These are phyloP conservation scores for Gryllus bimaculatus DNA, from an alignment of 1,140 invertebrate species.

Conservation along the genomic window DNA sequence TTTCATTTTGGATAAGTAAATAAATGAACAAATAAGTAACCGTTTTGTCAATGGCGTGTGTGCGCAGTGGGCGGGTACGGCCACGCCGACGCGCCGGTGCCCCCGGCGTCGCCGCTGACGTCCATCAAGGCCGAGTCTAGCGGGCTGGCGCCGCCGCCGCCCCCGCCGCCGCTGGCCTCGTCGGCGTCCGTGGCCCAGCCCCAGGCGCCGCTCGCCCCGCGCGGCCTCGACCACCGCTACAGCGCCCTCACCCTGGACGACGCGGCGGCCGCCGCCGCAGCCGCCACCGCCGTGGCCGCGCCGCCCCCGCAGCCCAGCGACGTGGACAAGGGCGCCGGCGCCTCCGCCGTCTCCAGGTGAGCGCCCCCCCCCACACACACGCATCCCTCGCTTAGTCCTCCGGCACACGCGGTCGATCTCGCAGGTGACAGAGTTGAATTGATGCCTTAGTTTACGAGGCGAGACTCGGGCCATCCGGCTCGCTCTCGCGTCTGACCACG, in stretches of 20 bases:
- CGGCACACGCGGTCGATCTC: too few relatives aligned
- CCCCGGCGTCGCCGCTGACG: neutral
- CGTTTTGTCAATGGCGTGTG: neutral
- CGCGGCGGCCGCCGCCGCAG: too few relatives aligned
- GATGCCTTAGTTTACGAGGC: too few relatives aligned
- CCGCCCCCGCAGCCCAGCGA: neutral
- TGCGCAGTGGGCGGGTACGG: constrained; percentile 7
- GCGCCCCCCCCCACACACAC: too few relatives aligned
- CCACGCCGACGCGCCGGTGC: neutral
- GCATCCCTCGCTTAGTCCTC: too few relatives aligned
- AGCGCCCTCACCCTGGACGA: neutral
- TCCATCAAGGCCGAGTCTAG: neutral
- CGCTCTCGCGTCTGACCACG: too few relatives aligned
- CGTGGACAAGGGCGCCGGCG: neutral
- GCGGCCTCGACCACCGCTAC: neutral
- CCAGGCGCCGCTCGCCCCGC: neutral
- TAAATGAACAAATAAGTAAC: too few relatives aligned
- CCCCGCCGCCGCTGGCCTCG: neutral
- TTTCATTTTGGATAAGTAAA: too few relatives aligned
- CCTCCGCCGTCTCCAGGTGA: neutral
- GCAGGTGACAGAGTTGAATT: too few relatives aligned
- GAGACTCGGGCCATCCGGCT: too few relatives aligned
- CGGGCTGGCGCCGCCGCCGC: neutral
- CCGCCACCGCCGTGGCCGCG: too few relatives aligned
- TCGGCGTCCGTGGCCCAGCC: neutral